These are phyloP conservation scores for Pseudopodoces humilis DNA, from an alignment of 2,113 vertebrate genomes.

Conservation along the genomic window DNA sequence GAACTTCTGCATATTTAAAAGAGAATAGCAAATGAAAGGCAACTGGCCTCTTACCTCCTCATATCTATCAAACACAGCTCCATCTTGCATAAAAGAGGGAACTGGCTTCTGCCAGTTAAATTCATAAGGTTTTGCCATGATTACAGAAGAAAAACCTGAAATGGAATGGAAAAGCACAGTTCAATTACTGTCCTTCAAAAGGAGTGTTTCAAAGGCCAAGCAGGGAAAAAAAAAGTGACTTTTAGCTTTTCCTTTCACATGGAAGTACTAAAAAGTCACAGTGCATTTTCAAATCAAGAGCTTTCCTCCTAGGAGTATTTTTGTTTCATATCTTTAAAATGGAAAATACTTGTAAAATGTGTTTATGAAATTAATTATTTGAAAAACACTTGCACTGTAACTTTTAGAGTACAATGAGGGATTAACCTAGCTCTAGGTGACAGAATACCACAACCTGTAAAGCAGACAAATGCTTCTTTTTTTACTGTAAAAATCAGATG, in stretches of 20 bases:
- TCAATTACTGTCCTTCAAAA: background rate
- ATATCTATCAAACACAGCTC: slow-evolving; percentile 91
- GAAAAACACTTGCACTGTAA: background rate
- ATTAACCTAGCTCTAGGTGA: background rate
- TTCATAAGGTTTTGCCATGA: slow-evolving; percentile 98
- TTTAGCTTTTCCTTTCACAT: background rate
- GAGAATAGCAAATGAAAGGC: background rate
- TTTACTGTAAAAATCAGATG: background rate
- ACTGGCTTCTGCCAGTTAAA: slow-evolving; percentile 98
- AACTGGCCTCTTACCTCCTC: slow-evolving; percentile 87
- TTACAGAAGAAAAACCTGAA: slow-evolving; percentile 79
- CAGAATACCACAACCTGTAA: background rate
- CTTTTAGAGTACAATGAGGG: background rate
- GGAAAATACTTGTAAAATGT: background rate
- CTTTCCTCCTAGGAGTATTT: background rate
- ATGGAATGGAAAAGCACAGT: slow-evolving; percentile 25
- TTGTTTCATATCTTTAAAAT: background rate
- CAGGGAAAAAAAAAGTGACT: background rate
- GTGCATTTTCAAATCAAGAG: background rate
- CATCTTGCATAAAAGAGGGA: slow-evolving; percentile 93
- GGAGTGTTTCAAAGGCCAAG: background rate
- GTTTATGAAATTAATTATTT: background rate
- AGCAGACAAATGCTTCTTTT: background rate
- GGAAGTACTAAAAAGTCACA: background rate
- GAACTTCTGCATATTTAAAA: background rate